These are phyloP conservation scores for Bombyx huttoni DNA, from an alignment of 2,888 invertebrate species.

Conservation along the genomic window DNA sequence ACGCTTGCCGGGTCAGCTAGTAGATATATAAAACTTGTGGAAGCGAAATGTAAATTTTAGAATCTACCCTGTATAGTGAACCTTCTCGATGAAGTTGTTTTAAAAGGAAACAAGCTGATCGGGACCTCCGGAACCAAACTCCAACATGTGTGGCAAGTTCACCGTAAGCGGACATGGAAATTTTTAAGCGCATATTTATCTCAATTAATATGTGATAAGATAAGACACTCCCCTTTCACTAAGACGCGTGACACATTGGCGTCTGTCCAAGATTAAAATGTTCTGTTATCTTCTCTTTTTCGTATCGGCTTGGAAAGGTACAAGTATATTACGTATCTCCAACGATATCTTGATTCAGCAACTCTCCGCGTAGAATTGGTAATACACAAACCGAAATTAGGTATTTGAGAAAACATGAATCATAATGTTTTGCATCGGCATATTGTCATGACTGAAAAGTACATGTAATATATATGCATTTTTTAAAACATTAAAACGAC, in stretches of 20 bases:
- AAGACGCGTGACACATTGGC: slow-evolving; percentile 48
- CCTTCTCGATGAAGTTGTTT: too few species aligned
- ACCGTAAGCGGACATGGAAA: slow-evolving; percentile 34
- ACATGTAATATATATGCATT: too few species aligned
- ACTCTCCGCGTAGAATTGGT: background rate
- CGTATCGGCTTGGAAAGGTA: slow-evolving; percentile 28
- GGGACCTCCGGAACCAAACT: background rate
- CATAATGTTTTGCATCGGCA: background rate
- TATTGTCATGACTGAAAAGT: too few species aligned
- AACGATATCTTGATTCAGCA: background rate
- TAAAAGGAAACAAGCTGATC: background rate
- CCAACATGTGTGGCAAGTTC: slow-evolving; percentile 24
- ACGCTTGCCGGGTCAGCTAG: too few species aligned
- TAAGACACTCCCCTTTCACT: slow-evolving; percentile 36
- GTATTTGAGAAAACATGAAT: background rate
- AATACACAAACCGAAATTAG: background rate
- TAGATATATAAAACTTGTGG: too few species aligned
- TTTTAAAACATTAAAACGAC: too few species aligned
- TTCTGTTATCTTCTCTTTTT: slow-evolving; percentile 28
- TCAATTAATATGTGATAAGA: slow-evolving; percentile 47
- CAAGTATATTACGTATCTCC: slow-evolving; percentile 9
- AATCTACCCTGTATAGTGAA: too few species aligned
- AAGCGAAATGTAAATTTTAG: too few species aligned
- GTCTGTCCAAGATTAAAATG: slow-evolving; percentile 28
- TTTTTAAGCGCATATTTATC: slow-evolving; percentile 49